Evolutionary conservation across 2,888 invertebrate genomes (phyloP), one percentile per base, ranked within the genome.

Genomic region (Portevinia maculata): DNA sequence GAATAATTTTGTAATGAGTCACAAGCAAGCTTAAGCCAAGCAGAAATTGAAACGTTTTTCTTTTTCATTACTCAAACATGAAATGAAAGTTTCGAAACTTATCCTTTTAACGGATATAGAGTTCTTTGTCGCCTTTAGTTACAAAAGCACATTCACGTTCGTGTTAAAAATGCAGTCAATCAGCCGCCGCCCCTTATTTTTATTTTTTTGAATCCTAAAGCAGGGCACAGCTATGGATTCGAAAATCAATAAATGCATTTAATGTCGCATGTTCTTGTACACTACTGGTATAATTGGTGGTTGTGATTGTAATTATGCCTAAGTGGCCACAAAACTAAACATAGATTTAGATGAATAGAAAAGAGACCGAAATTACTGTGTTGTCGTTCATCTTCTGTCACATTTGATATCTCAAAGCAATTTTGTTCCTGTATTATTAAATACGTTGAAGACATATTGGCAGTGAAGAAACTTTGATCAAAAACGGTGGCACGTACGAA

Each of bases 381-480:
- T 28, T 7, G 48, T 50, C 17, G 11, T 52, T 28, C 28, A 17
- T 48, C 34, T 65, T 57, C 15, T 37, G 39, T 21, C 48, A 64
- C 73, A 41, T 57, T 11, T 46, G 24, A 48, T 74, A 48, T 41
- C 39, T 65, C 52, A n/a, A 28, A 17, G 41, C 34, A 13, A 48
- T n/a, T 57, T 52, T 59, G 57, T 52, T 32, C 65, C 57, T n/a
- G n/a, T n/a, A n/a, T n/a, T 74, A 59, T 67, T 59, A 75, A 67
- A 59, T 59, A 34, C 24, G 9, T 11, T 21, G 39, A 17, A 17
- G 34, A 11, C 28, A 9, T 24, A 4, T 4, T 4, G 21, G 9
- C 39, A 39, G 11, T 15, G 13, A 37, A 21, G 11, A 41, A 8
- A 5, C 37, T 7, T 11, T 19, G 21, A 57, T 5, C 8, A 0